Base-by-base conservation (phyloP, 1,140 invertebrate species). In the Argopecten irradians region DNA sequence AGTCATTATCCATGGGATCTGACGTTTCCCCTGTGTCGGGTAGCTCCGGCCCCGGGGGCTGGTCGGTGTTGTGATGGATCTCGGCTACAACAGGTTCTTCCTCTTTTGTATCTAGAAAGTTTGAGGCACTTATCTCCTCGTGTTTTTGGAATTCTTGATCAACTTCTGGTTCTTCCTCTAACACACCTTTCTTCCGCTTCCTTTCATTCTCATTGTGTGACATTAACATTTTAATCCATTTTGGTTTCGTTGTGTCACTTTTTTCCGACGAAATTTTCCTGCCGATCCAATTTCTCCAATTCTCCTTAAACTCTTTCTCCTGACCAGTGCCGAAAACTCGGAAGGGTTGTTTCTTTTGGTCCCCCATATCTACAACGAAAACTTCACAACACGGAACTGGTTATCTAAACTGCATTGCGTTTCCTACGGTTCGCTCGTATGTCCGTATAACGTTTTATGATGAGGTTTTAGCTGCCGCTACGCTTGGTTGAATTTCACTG, bases 201-300 rank as follows among this genome's bases (percentile, higher is more conserved):
- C 55, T n/a, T 71, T 71, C 55, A 11, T n/a, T 28, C 11, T 71
- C 55, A 11, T 71, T 1, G 55, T 71, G 55, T 5, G 55, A 71
- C 55, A 71, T 28, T 71, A 71, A n/a, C 55, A 71, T 71, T 71
- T 71, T 71, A 5, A 71, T 71, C 55, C 55, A 71, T 71, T 71
- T 71, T 1, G 55, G 55, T n/a, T 71, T 71, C 28, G 55, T 71
- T 28, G 55, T 71, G 11, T 71, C 55, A 71, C 55, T 71, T 71
- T 71, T 71, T 71, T 71, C 55, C 11, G 55, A 71, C n/a, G 55
- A 71, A 71, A 71, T 71, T 71, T 71, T 71, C n/a, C 55, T n/a
- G 1, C n/a, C n/a, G 22, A 71, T 71, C 55, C 55, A 71, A 71
- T 71, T 71, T 28, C 55, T 71, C 55, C 55, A 71, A 71, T 71